Evolutionary conservation across 2,797 vertebrate species (phyloP).

Genomic region (Eulemur mongoz): DNA sequence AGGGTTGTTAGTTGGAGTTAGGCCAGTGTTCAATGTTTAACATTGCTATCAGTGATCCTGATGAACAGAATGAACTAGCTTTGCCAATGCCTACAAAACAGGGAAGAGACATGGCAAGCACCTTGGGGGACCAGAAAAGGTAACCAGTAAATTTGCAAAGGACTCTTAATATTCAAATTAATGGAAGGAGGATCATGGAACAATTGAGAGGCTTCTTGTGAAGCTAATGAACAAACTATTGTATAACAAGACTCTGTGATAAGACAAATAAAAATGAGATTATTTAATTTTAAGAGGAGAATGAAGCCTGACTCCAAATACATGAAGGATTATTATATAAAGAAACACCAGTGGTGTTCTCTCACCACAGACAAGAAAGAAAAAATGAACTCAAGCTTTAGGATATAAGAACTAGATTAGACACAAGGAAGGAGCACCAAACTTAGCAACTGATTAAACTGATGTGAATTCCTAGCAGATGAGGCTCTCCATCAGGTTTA

Average conservation of each 20-base stretch:
- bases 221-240: slow-evolving; percentile 29
- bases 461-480: slow-evolving; percentile 52
- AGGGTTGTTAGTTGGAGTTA: background rate
- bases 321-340: slow-evolving; percentile 35
- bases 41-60: background rate
- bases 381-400: slow-evolving; percentile 30
- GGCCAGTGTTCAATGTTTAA: background rate
- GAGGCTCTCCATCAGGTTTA: slow-evolving; percentile 41
- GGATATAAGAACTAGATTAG: slow-evolving; percentile 42
- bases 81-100: background rate
- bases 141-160: slow-evolving; percentile 33
- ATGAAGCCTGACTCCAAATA: slow-evolving; percentile 2
- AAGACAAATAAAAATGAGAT: slow-evolving; percentile 41
- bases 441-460: slow-evolving; percentile 49
- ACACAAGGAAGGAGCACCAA: slow-evolving; percentile 38
- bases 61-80: background rate
- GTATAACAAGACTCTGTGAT: slow-evolving; percentile 19
- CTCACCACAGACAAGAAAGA: slow-evolving; percentile 11
- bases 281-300: slow-evolving; percentile 36
- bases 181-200: background rate
- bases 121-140: background rate
- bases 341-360: slow-evolving; percentile 42
- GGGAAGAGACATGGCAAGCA: background rate
- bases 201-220: background rate
- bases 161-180: slow-evolving; percentile 21